phyloP scores from a whole-genome alignment of 2,888 invertebrate species.

The Chymomyza caudatula region DNA sequence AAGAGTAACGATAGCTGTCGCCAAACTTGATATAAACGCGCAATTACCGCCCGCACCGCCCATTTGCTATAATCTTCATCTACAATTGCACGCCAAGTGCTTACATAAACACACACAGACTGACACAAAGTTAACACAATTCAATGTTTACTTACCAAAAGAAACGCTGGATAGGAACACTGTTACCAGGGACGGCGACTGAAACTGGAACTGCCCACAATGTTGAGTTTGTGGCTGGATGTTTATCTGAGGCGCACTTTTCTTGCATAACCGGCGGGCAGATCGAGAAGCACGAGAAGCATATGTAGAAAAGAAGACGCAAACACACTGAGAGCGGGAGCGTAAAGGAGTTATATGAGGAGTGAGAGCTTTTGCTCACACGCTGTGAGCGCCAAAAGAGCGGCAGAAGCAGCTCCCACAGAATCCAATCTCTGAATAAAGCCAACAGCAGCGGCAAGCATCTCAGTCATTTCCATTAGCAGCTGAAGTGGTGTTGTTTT shows the following conservation, averaged over 20 bases:
- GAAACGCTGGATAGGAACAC: slow-evolving; percentile 23
- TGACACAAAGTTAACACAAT: slow-evolving; percentile 17
- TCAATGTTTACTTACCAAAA: slow-evolving; percentile 51
- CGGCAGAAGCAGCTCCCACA: too few species aligned
- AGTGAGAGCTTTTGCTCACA: not conserved
- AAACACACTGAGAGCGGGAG: not conserved
- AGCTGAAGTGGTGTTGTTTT: not conserved
- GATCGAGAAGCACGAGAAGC: not conserved
- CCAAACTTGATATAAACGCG: not conserved
- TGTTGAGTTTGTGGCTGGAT: not conserved
- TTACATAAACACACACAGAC: not conserved
- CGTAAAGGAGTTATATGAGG: not conserved
- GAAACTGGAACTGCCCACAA: not conserved
- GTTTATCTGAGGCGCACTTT: slow-evolving; percentile 21
- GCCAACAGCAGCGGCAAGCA: not conserved
- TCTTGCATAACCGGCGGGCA: slow-evolving; percentile 46
- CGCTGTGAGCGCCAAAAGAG: not conserved
- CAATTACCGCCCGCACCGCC: not conserved
- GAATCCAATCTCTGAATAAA: too few species aligned
- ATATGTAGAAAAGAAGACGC: not conserved
- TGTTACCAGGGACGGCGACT: not conserved
- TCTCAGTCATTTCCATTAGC: not conserved
- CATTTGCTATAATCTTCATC: not conserved
- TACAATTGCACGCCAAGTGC: not conserved
- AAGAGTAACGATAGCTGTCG: not conserved